These are phyloP conservation scores for Epicauta chinensis DNA, from an alignment of 1,140 invertebrate species.

Conservation along the genomic window DNA sequence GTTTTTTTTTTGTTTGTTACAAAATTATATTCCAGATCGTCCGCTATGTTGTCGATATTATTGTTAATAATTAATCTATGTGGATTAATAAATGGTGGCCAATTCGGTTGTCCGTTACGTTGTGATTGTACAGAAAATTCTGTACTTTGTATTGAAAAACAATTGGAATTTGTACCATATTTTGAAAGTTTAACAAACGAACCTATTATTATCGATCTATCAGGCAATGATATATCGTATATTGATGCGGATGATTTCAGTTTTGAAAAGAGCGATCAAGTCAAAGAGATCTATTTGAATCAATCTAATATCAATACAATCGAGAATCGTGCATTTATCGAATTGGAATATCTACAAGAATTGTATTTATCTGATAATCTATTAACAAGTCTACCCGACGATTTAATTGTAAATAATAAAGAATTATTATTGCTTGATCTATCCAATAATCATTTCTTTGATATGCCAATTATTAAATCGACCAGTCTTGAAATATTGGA, in stretches of 20 bases:
- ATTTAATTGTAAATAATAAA: constrained; percentile 22
- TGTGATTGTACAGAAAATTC: constrained; percentile 29
- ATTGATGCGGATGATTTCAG: constrained; percentile 25
- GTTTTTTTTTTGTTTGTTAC: no score
- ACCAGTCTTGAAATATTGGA: constrained; percentile 25
- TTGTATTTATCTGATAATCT: constrained; percentile 31
- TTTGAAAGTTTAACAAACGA: constrained; percentile 25
- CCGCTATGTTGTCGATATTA: no score
- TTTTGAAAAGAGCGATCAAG: constrained; percentile 26
- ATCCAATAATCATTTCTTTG: constrained; percentile 30
- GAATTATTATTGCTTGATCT: constrained; percentile 30
- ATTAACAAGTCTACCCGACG: constrained; percentile 24
- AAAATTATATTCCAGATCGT: no score
- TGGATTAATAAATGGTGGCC: no score
- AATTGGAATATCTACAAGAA: constrained; percentile 30
- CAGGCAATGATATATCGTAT: constrained; percentile 27
- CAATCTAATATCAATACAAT: constrained; percentile 29
- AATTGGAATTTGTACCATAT: constrained; percentile 25
- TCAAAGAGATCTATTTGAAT: constrained; percentile 34
- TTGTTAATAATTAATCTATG: no score
- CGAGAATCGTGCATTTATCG: constrained; percentile 24
- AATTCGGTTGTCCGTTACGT: constrained; percentile 20
- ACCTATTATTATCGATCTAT: constrained; percentile 32
- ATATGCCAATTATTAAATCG: constrained; percentile 30
- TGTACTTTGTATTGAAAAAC: constrained; percentile 24